phyloP scores from a whole-genome alignment of 2,797 vertebrate genomes.

The Pachyuromys duprasi region DNA sequence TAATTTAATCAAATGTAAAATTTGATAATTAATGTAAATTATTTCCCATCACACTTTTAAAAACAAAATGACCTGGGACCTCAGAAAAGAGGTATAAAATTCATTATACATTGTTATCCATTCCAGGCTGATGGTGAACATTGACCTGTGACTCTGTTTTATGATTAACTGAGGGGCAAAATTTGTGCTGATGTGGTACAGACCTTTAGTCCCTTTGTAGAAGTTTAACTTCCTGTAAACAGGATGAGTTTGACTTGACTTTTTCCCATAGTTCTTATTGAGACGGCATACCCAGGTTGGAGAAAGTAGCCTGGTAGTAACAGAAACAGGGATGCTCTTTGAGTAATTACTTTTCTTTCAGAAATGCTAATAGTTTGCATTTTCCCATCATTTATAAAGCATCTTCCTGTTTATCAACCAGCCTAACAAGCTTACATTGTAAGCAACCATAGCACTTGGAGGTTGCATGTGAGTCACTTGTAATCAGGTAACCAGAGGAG shows the following conservation, averaged over 20 bases:
- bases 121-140: slow-evolving; percentile 37
- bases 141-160: slow-evolving; percentile 71
- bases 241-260: slow-evolving; percentile 65
- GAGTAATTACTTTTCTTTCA: background rate
- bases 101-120: background rate
- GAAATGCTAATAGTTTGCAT: background rate
- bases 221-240: slow-evolving; percentile 76
- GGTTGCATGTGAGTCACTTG: background rate
- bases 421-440: slow-evolving; percentile 16
- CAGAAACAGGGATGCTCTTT: slow-evolving; percentile 20
- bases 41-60: background rate
- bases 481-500: background rate
- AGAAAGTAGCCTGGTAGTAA: slow-evolving; percentile 66
- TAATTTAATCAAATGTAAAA: too few species aligned
- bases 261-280: slow-evolving; percentile 47
- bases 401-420: background rate
- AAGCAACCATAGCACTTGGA: background rate
- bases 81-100: background rate
- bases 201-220: slow-evolving; percentile 73
- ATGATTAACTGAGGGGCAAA: slow-evolving; percentile 81
- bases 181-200: slow-evolving; percentile 77
- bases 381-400: background rate
- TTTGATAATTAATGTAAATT: slow-evolving; percentile 32
- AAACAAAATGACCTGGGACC: background rate
- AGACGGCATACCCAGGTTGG: slow-evolving; percentile 51